Percentiles rank a stretch among this genome's conserved stretches.
phyloP scores from a whole-genome alignment of 2,888 invertebrate species.

The Drosophila nr. perissopoda region DNA sequence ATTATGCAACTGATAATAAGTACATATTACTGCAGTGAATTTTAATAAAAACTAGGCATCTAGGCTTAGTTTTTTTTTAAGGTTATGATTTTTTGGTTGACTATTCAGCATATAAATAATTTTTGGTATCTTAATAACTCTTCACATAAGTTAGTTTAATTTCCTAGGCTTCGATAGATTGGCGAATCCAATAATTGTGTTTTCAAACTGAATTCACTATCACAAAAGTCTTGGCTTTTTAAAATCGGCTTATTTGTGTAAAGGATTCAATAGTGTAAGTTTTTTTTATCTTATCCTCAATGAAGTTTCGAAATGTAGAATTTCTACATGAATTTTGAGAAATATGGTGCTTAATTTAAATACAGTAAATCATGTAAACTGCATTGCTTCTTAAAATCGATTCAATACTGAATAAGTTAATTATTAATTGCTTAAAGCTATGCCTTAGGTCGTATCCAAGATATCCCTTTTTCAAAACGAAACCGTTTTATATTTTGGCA shows the following conservation, averaged over 20 bases:
- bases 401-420: not conserved
- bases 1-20: not conserved
- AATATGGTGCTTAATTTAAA: not conserved
- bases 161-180: not conserved
- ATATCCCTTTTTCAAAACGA: not conserved
- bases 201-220: no score
- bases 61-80: no score
- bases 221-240: not conserved
- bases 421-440: not conserved
- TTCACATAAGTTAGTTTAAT: not conserved
- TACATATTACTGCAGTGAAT: not conserved
- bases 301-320: not conserved
- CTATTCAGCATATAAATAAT: not conserved
- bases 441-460: not conserved
- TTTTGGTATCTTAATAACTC: not conserved
- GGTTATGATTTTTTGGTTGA: not conserved
- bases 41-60: not conserved
- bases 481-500: conserved; percentile 16
- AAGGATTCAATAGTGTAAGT: not conserved
- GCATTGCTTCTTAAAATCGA: not conserved
- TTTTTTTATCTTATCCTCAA: not conserved
- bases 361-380: accelerated
- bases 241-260: not conserved
- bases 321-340: not conserved
- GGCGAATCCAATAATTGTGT: no score